Evolutionary conservation across 2,113 vertebrate genomes (phyloP).

Genomic region (Lepidothrix coronata): DNA sequence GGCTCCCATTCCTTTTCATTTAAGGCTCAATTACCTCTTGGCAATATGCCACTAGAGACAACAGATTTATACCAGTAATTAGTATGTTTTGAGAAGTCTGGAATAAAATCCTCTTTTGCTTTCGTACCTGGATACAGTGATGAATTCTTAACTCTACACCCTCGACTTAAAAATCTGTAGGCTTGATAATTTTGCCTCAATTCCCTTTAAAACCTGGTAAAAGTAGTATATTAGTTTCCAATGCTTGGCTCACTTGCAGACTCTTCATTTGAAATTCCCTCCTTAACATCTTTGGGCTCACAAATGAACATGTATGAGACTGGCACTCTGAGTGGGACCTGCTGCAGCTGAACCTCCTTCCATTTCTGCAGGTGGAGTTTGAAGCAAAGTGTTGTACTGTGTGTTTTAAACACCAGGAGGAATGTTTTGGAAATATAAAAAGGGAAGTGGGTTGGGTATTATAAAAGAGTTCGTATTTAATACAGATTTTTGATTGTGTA

Average conservation of each 20-base stretch:
- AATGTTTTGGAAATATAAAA: not conserved
- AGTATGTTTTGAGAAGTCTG: not conserved
- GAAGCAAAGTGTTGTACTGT: not conserved
- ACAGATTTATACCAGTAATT: not conserved
- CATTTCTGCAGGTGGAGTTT: not conserved
- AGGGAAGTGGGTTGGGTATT: not conserved
- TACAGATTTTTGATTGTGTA: not conserved
- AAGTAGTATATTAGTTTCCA: not conserved
- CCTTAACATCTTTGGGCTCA: not conserved
- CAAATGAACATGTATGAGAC: not conserved
- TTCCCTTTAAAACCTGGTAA: not conserved
- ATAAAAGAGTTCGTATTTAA: not conserved
- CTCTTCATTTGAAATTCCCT: not conserved
- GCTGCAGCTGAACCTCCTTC: not conserved
- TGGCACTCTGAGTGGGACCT: not conserved
- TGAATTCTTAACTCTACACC: not conserved
- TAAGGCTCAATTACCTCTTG: conserved; percentile 11
- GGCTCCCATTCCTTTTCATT: not conserved
- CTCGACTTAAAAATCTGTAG: not conserved
- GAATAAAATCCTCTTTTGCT: not conserved
- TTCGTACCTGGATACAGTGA: not conserved
- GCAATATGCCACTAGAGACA: not conserved
- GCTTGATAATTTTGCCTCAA: not conserved
- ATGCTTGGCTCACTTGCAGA: not conserved
- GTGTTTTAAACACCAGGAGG: not conserved